Percentiles rank a stretch among this genome's conserved stretches.
Conservation (phyloP, 2,888 invertebrate species). For the Chymomyza procnemis region DNA sequence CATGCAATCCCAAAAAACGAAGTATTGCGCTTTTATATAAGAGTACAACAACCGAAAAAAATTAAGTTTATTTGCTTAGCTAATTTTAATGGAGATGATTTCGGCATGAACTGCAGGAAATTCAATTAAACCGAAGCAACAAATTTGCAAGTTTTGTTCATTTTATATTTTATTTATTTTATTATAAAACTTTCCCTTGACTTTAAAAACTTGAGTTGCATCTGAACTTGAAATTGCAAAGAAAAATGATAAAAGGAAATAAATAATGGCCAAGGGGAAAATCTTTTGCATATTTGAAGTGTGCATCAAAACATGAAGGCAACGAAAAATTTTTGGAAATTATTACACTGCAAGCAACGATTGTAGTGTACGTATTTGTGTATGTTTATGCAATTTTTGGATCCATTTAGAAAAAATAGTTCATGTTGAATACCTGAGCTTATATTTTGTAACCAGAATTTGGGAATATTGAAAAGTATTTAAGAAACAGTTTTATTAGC, state of each 20-base stretch:
- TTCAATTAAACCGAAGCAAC: not conserved
- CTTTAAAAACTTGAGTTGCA: not conserved
- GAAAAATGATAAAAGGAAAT: not conserved
- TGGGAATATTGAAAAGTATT: no score
- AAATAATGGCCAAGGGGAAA: not conserved
- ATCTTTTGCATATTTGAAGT: not conserved
- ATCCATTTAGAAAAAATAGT: no score
- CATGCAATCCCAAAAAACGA: constrained; percentile 36
- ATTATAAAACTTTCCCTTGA: constrained; percentile 39
- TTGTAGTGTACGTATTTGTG: no score
- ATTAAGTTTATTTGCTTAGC: constrained; percentile 23
- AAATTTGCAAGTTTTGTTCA: constrained; percentile 15
- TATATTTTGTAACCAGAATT: no score
- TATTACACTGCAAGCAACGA: no score
- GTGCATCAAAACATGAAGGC: no score
- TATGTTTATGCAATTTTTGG: no score
- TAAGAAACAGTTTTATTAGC: no score
- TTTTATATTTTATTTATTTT: no score
- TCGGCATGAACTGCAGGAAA: constrained; percentile 25
- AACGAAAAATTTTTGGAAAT: no score
- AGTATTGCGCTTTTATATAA: constrained; percentile 61
- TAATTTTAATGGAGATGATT: constrained; percentile 48
- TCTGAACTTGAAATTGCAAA: not conserved
- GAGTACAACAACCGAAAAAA: constrained; percentile 30
- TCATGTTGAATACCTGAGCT: no score